Percentiles rank a stretch among this genome's conserved stretches.
Conservation (phyloP, 2,797 vertebrate species). For the Gallinago nigripennis region DNA sequence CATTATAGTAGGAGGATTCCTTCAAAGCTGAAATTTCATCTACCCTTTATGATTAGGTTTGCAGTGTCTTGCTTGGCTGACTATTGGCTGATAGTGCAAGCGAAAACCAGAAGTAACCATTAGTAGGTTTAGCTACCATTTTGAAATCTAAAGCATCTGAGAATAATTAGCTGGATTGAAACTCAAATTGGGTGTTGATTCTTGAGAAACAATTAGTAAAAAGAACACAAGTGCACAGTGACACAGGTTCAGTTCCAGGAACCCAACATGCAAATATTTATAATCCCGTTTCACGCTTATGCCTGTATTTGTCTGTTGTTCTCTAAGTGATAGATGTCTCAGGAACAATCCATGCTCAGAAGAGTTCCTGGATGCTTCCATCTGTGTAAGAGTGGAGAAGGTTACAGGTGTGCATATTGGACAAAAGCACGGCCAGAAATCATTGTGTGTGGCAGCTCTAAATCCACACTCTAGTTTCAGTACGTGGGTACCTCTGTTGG, state of each 20-base stretch:
- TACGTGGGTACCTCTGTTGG: neutral
- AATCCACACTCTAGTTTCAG: neutral
- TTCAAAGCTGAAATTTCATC: neutral
- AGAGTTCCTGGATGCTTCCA: neutral
- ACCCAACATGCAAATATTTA: neutral
- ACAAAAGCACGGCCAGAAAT: neutral
- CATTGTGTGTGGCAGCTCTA: neutral
- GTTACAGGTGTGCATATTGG: neutral
- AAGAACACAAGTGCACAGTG: neutral
- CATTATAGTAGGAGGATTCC: neutral
- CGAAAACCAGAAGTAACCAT: neutral
- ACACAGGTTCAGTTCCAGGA: neutral
- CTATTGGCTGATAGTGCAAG: neutral
- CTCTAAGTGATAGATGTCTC: neutral
- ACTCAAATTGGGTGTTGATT: neutral
- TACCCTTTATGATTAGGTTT: neutral
- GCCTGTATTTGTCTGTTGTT: neutral
- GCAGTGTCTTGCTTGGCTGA: neutral
- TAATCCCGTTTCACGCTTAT: neutral
- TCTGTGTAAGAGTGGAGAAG: neutral
- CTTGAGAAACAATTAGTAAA: neutral
- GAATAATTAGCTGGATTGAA: neutral
- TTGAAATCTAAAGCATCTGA: neutral
- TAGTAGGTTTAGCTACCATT: neutral
- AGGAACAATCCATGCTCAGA: neutral